phyloP scores from a whole-genome alignment of 2,113 vertebrate species.

The Myocastor coypus region DNA sequence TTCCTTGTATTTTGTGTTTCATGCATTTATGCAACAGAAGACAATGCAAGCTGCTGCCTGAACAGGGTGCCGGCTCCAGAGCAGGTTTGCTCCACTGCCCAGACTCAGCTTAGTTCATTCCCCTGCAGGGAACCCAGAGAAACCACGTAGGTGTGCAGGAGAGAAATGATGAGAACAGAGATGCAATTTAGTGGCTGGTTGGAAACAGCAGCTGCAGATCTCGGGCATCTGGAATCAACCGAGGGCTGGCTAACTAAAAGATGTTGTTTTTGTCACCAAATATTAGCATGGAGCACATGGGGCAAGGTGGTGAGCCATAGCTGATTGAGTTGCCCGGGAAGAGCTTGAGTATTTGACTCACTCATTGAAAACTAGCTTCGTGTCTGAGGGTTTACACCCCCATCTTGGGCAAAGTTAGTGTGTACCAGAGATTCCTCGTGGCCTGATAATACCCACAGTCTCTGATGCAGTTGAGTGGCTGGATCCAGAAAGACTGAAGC shows the following conservation, averaged over 20 bases:
- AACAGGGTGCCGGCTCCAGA: rapidly evolving
- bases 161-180: not conserved
- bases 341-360: rapidly evolving
- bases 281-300: rapidly evolving
- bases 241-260: not conserved
- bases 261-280: not conserved
- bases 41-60: not conserved
- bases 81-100: not conserved
- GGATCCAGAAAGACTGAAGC: not conserved
- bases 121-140: rapidly evolving
- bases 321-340: not conserved
- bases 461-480: not conserved
- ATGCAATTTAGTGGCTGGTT: rapidly evolving
- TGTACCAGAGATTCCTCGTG: not conserved
- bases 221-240: not conserved
- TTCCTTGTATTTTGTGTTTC: rapidly evolving
- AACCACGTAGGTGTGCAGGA: rapidly evolving
- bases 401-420: rapidly evolving
- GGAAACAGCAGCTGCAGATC: not conserved
- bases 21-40: rapidly evolving
- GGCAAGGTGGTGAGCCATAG: too few species aligned
- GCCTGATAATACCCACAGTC: not conserved
- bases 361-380: not conserved
- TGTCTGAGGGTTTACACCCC: not conserved
- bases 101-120: rapidly evolving